Conservation (phyloP, 2,113 vertebrate species). For the Gracilinanus agilis region DNA sequence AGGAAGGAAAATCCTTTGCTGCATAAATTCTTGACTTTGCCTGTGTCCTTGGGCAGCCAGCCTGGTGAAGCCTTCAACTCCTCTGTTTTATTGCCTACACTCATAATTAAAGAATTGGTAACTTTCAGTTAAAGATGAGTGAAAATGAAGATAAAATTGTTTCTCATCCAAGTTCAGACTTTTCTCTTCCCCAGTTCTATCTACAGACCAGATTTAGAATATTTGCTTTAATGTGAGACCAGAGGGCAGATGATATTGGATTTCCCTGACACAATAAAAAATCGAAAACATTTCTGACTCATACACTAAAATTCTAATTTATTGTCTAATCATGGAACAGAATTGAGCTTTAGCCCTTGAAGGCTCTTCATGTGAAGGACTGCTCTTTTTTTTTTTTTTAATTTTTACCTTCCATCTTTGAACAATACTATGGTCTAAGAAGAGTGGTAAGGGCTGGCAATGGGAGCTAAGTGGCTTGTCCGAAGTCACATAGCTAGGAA, state of each 20-base stretch:
- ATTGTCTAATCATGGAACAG: not conserved
- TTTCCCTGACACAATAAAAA: not conserved
- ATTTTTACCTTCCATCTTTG: no score
- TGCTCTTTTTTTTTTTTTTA: no score
- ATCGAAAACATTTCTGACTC: not conserved
- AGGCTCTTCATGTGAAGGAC: not conserved
- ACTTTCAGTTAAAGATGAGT: not conserved
- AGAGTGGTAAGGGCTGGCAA: no score
- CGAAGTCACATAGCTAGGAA: no score
- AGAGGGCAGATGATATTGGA: not conserved
- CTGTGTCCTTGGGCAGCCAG: not conserved
- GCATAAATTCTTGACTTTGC: not conserved
- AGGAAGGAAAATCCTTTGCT: not conserved
- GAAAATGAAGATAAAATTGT: not conserved
- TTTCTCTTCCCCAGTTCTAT: not conserved
- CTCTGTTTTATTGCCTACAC: not conserved
- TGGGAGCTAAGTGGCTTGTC: no score
- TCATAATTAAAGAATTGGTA: not conserved
- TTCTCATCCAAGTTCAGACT: not conserved
- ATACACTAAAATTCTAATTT: not conserved
- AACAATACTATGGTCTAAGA: no score
- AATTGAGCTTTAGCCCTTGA: not conserved
- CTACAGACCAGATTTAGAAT: not conserved
- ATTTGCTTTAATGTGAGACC: not conserved
- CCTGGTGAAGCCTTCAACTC: not conserved